phyloP scores from a whole-genome alignment of 1,140 invertebrate species.

The Meteorus sp. region DNA sequence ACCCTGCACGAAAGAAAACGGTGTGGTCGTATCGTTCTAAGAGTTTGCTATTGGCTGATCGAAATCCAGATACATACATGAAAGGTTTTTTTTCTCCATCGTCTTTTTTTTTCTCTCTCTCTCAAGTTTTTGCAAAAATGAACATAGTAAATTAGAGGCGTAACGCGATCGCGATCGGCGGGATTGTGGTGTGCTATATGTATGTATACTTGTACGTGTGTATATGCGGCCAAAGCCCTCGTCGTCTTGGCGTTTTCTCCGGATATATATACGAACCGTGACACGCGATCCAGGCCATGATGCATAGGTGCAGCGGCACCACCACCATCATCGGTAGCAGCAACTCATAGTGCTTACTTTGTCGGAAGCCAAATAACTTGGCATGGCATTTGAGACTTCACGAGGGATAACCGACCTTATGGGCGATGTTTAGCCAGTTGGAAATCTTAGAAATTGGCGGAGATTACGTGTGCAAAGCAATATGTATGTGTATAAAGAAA shows the following conservation, averaged over 20 bases:
- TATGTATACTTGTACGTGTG: no score
- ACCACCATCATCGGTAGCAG: no score
- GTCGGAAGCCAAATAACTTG: not conserved
- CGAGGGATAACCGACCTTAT: not conserved
- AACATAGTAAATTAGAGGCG: conserved; percentile 23
- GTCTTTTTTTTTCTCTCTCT: no score
- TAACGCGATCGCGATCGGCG: conserved; percentile 21
- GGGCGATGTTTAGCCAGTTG: not conserved
- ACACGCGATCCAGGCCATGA: conserved; percentile 10
- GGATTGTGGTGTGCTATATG: not conserved
- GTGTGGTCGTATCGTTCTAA: not conserved
- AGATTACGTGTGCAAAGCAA: not conserved
- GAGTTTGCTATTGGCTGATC: not conserved
- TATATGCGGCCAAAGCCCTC: not conserved
- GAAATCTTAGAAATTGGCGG: conserved; percentile 9
- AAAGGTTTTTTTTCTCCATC: not conserved
- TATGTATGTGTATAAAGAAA: not conserved
- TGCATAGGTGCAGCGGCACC: not conserved
- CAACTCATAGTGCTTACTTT: no score
- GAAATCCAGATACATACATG: conserved; percentile 12
- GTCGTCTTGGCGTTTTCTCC: conserved; percentile 8
- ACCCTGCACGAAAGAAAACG: conserved; percentile 30
- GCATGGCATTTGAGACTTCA: not conserved
- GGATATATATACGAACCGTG: no score
- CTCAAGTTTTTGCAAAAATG: conserved; percentile 5